Percentiles rank a stretch among this genome's conserved stretches.
Conservation (phyloP, 2,888 invertebrate species). For the Teleogryllus oceanicus region DNA sequence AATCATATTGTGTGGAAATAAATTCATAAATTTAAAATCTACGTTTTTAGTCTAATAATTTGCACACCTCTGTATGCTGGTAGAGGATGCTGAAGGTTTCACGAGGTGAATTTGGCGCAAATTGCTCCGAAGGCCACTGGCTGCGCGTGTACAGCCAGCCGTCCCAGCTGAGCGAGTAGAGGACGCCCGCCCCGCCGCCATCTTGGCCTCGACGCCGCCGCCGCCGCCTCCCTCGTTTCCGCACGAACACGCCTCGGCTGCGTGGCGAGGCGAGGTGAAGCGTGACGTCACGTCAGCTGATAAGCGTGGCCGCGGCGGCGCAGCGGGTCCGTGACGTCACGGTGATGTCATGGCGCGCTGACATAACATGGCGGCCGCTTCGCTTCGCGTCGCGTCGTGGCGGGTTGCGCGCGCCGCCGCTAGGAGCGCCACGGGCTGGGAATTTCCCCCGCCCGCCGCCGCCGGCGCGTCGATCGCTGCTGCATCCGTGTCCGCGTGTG, state of each 20-base stretch:
- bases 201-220: too few species aligned
- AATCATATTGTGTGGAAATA: neutral
- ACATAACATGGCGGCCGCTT: constrained; percentile 56
- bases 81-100: too few species aligned
- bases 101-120: too few species aligned
- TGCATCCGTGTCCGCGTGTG: neutral
- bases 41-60: neutral
- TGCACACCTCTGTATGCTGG: too few species aligned
- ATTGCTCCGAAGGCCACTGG: too few species aligned
- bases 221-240: neutral
- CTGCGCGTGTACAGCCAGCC: too few species aligned
- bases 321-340: constrained; percentile 29
- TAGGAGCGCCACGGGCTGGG: neutral
- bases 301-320: neutral
- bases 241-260: neutral
- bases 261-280: neutral
- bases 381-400: constrained; percentile 44
- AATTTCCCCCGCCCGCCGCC: neutral
- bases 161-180: too few species aligned
- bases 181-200: too few species aligned
- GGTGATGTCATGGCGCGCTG: constrained; percentile 42
- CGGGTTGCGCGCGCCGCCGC: neutral
- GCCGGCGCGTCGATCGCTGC: neutral
- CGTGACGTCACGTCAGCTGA: constrained; percentile 4
- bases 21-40: neutral